Base-by-base conservation (phyloP, 2,797 vertebrate species). In the Hemibagrus guttatus region DNA sequence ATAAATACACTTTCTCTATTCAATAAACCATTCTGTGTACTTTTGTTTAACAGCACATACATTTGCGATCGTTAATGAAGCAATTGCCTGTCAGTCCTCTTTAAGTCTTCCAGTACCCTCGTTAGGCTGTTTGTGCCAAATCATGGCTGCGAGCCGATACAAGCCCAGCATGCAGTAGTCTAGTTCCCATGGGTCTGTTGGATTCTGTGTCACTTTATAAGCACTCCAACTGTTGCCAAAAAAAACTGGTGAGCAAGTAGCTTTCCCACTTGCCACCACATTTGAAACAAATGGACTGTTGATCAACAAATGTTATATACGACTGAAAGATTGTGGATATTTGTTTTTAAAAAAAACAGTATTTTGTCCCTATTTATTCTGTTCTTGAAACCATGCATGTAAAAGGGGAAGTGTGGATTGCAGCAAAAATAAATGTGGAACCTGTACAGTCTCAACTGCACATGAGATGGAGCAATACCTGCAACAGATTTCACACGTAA, bases 141-240 rank as follows among this genome's bases (percentile, higher is more conserved):
- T 56, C 82, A 23, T 59, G 68, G 74, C 85, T 87, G 71, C 85
- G n/a, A 81, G 82, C 59, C 58, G 28, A 89, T 85, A 84, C 78
- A 88, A 81, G 86, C 84, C 81, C 88, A 87, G 90, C 86, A 78
- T 85, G 83, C 81, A 85, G 79, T 81, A 90, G 87, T 64, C 87
- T 81, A 85, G 87, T 89, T 89, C 85, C 83, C 88, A 90, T 85
- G 85, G 61, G 63, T 35, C 87, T 66, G 59, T 52, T 83, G 83
- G 86, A 89, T 87, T 87, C 72, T 88, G 83, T 89, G 87, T 90
- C 74, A 88, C 83, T 66, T 81, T 84, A 85, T 39, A 79, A 88
- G 81, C 81, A 81, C 42, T 82, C 59, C 58, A 31, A 72, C 79
- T 79, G 81, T n/a, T 86, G 87, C 84, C 86, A 89, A 88, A 75